Base-by-base conservation (phyloP, 2,888 invertebrate genomes). In the Drosophila histrio region DNA sequence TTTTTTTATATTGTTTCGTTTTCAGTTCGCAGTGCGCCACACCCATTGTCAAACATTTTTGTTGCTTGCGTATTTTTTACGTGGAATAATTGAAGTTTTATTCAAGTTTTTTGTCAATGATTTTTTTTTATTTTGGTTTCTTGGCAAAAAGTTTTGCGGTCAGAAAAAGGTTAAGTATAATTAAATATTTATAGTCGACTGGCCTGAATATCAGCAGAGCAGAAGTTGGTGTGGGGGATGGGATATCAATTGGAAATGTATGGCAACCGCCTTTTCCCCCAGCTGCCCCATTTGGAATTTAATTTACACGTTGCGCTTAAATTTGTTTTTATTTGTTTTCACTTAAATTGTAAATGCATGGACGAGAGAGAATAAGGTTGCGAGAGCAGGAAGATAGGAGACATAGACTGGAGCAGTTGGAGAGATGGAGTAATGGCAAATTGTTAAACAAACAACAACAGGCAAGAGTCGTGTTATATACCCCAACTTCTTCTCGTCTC, bases 51-150 rank as follows among this genome's bases (percentile, higher is more conserved):
- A 57, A 60, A 56, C 57, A 53, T 59, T 61, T 64, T 70, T 56
- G 73, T 57, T 46, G 59, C 59, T 60, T 56, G 56, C 66, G 65
- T 71, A 78, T 86, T 83, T 82, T 84, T 84, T 87, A 85, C 85
- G 85, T 85, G 85, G 87, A 87, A 85, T 85, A 85, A 87, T 85
- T 85, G 85, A 87, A 85, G 85, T 87, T 84, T 84, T 84, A 83
- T 83, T 77, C 73, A 72, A 81, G 74, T 78, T 78, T 73, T 66
- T 60, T 63, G 56, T 50, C 61, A 46, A 60, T 68, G 59, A 54
- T 60, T 38, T 59, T 50, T 26, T 43, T 56, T 38, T 47, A 0
- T 44, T 54, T 32, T 8, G 43, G 44, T 54, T 52, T 8, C 34
- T 26, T 30, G 56, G 44, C 22, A 46, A 59, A 62, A 75, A 67